These are phyloP conservation scores for Sinocyclocheilus rhinocerous DNA, from an alignment of 2,113 vertebrate genomes.

Conservation along the genomic window DNA sequence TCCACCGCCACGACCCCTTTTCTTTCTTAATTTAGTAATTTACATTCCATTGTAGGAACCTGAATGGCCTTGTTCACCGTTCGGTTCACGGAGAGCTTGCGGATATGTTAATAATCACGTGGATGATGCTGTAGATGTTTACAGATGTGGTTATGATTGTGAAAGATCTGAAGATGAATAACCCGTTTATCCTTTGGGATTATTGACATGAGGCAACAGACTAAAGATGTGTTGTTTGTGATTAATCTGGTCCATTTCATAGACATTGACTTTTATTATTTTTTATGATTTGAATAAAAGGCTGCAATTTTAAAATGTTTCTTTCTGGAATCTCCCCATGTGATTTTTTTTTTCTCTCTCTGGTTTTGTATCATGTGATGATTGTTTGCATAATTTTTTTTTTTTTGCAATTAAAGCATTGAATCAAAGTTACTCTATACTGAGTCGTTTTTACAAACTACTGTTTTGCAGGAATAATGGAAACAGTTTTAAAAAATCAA, in stretches of 20 bases:
- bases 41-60: slow-evolving; percentile 71
- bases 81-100: slow-evolving; percentile 21
- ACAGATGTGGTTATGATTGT: slow-evolving; percentile 3
- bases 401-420: slow-evolving; percentile 55
- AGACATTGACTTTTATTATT: neutral
- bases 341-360: neutral
- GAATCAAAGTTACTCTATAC: slow-evolving; percentile 2
- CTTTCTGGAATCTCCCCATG: neutral
- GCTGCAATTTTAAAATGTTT: slow-evolving; percentile 49
- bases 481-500: no score
- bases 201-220: slow-evolving; percentile 2
- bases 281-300: slow-evolving; percentile 45
- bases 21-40: slow-evolving; percentile 56
- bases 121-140: slow-evolving; percentile 2
- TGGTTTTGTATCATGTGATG: slow-evolving; percentile 46
- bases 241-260: slow-evolving; percentile 30
- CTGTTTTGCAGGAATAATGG: neutral
- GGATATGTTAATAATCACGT: slow-evolving; percentile 12
- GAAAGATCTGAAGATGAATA: slow-evolving; percentile 12
- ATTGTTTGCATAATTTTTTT: slow-evolving; percentile 41
- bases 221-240: slow-evolving; percentile 14
- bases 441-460: neutral
- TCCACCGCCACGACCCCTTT: neutral
- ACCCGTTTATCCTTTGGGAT: neutral
- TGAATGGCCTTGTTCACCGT: slow-evolving; percentile 57